Evolutionary conservation across 1,140 invertebrate genomes (phyloP), one percentile per base, ranked within the genome.

Genomic region (Drosophila auraria): DNA sequence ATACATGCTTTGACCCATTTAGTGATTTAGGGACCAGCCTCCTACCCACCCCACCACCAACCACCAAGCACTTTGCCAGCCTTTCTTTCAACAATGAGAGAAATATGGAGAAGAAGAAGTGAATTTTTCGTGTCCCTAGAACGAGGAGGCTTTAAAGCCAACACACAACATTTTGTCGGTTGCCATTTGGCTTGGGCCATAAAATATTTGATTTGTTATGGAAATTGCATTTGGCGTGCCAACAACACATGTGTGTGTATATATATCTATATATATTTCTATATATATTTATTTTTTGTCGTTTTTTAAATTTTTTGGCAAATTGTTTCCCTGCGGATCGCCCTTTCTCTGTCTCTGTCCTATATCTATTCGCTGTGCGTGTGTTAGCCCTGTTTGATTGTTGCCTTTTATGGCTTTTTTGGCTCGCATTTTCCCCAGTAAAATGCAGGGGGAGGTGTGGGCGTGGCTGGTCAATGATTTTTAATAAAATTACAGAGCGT

Each of bases 191-290:
- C 64, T 79, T 61, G 70, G 72, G 47, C 68, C 81, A 83, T 87
- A 87, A 87, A 87, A 87, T 87, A 87, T 87, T 87, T 87, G 83
- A 87, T 87, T 87, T 87, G 83, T 77, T 77, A 83, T 87, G 83
- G 80, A 87, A 87, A 87, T 87, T 83, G 80, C 83, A 87, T 83
- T 87, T 87, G 71, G 47, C 70, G 51, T 70, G 30, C 44, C 66
- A 73, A 69, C 63, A 45, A 30, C 38, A 56, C 33, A 56, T 17
- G 15, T 25, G 15, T 14, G 6, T n/a, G 33, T 61, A 14, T 11
- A 27, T 60, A 17, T 42, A 20, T 54, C 12, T 14, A 17, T 45
- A 27, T 42, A 20, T 54, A n/a, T 38, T 40, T 25, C 15, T n/a
- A 38, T 58, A 15, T 25, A 14, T 59, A n/a, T 59, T 2, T 59